Conservation (phyloP, 2,888 invertebrate species). For the Ypsolopha sequella region DNA sequence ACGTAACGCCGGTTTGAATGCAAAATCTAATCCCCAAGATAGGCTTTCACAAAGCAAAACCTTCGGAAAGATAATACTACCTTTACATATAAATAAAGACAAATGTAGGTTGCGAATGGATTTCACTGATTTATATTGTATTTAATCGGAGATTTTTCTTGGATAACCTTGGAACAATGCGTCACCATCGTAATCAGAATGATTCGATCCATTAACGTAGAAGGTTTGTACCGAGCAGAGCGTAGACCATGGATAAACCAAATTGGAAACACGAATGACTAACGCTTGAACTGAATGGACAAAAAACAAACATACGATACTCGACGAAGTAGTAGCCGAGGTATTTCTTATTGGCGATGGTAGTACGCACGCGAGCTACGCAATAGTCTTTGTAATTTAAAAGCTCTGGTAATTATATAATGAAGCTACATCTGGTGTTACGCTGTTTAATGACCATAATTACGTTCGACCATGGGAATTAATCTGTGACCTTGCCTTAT, state of each 20-base stretch:
- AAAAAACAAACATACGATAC: neutral
- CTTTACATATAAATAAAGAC: no score
- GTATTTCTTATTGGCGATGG: neutral
- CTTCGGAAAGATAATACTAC: no score
- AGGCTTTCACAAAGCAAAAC: neutral
- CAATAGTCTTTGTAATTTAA: conserved; percentile 3
- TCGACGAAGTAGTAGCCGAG: neutral
- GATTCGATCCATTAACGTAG: neutral
- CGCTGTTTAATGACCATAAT: conserved; percentile 5
- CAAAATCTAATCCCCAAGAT: neutral
- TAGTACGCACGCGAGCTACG: conserved; percentile 4
- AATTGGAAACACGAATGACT: neutral
- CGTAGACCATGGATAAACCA: neutral
- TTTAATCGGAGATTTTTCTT: no score
- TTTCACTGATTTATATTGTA: no score
- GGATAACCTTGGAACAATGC: no score
- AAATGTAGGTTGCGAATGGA: no score
- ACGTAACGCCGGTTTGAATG: conserved; percentile 5
- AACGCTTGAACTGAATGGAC: neutral
- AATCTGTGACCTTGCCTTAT: conserved; percentile 18
- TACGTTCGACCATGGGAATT: conserved; percentile 20
- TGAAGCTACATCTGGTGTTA: conserved; percentile 9
- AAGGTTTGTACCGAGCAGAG: neutral
- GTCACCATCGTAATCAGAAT: neutral
- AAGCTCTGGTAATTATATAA: conserved; percentile 1